Conservation (phyloP, 2,888 invertebrate genomes). For the Lochmaea crataegi region DNA sequence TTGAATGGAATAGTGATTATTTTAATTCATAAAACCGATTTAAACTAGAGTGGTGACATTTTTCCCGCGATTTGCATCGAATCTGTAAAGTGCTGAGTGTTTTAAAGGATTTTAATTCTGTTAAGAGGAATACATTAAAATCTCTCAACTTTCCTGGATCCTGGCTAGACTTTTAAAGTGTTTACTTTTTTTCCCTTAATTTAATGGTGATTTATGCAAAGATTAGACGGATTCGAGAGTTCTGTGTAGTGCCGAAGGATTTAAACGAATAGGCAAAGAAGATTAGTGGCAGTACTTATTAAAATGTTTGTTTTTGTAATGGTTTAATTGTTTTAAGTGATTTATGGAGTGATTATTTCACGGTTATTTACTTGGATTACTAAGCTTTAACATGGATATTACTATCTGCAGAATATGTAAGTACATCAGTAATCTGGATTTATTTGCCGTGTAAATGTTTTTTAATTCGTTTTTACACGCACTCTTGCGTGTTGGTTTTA, state of each 20-base stretch:
- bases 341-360: slow-evolving; percentile 46
- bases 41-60: slow-evolving; percentile 5
- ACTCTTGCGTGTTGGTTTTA: neutral
- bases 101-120: slow-evolving; percentile 34
- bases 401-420: slow-evolving; percentile 42
- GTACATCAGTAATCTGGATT: slow-evolving; percentile 32
- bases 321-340: slow-evolving; percentile 47
- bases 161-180: slow-evolving; percentile 39
- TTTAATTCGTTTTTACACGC: neutral
- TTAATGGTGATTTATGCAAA: slow-evolving; percentile 44
- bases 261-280: slow-evolving; percentile 44
- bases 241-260: slow-evolving; percentile 46
- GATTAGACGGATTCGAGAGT: slow-evolving; percentile 42
- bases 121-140: slow-evolving; percentile 38
- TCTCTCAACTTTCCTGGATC: slow-evolving; percentile 31
- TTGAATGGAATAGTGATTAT: neutral
- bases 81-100: slow-evolving; percentile 30
- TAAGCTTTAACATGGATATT: slow-evolving; percentile 45
- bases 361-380: slow-evolving; percentile 44
- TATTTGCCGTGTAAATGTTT: slow-evolving; percentile 13
- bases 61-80: slow-evolving; percentile 34
- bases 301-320: slow-evolving; percentile 48
- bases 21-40: slow-evolving; percentile 2
- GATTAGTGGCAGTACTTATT: slow-evolving; percentile 45
- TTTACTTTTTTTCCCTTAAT: slow-evolving; percentile 37